These are phyloP conservation scores for Aporophyla nigra DNA, from an alignment of 2,888 invertebrate species.

Conservation along the genomic window DNA sequence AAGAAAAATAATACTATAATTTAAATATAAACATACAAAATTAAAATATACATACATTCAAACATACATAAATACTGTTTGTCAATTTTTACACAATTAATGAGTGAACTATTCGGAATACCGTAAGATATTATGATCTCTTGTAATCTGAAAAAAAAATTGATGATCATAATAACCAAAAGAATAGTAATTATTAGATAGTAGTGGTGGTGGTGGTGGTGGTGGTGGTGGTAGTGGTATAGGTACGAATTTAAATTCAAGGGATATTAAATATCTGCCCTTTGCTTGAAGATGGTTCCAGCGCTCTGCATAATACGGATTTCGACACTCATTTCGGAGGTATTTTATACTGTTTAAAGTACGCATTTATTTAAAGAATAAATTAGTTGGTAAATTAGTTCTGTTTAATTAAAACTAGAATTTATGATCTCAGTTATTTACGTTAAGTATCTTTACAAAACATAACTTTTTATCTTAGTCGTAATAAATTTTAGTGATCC, in stretches of 20 bases:
- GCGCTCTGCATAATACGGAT: background rate
- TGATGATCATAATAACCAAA: background rate
- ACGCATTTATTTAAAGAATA: conserved; percentile 9
- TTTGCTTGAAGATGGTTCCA: background rate
- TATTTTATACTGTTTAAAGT: conserved; percentile 13
- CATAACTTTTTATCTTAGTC: conserved; percentile 54
- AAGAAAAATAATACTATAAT: too few relatives aligned
- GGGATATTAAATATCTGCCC: too few relatives aligned
- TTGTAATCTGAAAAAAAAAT: background rate
- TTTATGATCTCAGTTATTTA: conserved; percentile 62
- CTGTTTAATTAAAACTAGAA: conserved; percentile 63
- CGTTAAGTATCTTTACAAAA: conserved; percentile 56
- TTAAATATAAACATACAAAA: too few relatives aligned
- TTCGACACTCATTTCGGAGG: background rate
- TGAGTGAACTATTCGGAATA: background rate
- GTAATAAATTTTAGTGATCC: conserved; percentile 47
- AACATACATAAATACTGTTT: too few relatives aligned
- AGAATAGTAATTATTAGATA: too few relatives aligned
- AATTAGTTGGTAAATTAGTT: conserved; percentile 36
- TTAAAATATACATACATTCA: too few relatives aligned
- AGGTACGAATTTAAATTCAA: too few relatives aligned
- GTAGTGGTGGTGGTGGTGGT: too few relatives aligned
- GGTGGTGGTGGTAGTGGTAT: too few relatives aligned
- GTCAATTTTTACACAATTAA: too few relatives aligned
- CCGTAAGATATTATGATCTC: background rate